Evolutionary conservation across 2,797 vertebrate species (phyloP).

Genomic region (Semaprochilodus insignis): DNA sequence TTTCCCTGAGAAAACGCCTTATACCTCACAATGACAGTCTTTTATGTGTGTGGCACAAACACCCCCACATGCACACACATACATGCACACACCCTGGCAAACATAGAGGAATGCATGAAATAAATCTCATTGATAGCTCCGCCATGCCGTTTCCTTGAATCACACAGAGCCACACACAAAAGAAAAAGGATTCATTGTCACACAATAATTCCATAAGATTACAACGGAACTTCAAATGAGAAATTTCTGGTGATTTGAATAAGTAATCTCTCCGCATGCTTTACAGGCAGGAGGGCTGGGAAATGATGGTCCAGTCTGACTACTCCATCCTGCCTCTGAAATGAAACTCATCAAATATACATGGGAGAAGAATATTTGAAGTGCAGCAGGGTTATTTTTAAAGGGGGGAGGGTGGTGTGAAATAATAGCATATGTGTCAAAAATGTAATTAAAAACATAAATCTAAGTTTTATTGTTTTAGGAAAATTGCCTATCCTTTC

Average conservation of each 20-base stretch:
- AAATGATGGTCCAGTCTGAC: constrained; percentile 35
- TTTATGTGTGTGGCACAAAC: constrained; percentile 19
- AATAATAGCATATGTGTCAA: constrained; percentile 3
- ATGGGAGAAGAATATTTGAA: constrained; percentile 43
- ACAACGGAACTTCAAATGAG: constrained; percentile 39
- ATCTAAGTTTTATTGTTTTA: constrained; percentile 3
- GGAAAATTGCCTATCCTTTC: background rate
- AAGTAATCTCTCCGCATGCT: constrained; percentile 43
- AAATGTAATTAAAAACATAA: constrained; percentile 43
- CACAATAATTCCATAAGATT: constrained; percentile 23
- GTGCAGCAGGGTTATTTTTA: constrained; percentile 17
- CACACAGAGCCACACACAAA: constrained; percentile 31
- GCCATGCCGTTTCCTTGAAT: constrained; percentile 26
- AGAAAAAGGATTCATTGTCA: constrained; percentile 32
- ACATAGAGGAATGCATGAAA: constrained; percentile 32
- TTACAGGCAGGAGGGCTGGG: constrained; percentile 9
- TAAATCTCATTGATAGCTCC: constrained; percentile 10
- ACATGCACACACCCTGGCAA: constrained; percentile 11
- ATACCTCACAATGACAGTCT: constrained; percentile 34
- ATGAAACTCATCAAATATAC: constrained; percentile 48
- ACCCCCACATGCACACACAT: constrained; percentile 39
- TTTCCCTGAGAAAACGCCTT: constrained; percentile 27
- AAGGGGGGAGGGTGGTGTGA: background rate
- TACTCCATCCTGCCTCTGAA: constrained; percentile 35
- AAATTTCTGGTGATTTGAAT: constrained; percentile 42